These are phyloP conservation scores for Acromyrmex charruanus DNA, from an alignment of 1,140 invertebrate species.

Conservation along the genomic window DNA sequence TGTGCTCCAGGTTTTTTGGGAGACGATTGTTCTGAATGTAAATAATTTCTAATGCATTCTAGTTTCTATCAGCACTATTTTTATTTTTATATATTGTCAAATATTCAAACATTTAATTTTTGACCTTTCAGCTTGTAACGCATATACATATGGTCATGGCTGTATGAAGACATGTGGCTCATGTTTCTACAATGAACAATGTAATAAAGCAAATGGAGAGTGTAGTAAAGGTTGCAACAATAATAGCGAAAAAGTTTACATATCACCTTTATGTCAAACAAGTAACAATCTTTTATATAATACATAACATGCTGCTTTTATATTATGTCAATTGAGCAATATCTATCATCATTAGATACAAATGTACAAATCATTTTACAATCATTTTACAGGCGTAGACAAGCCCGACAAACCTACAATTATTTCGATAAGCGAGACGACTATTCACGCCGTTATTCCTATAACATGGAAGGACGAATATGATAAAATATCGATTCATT, in stretches of 20 bases:
- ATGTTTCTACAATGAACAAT: not conserved
- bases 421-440: conserved; percentile 39
- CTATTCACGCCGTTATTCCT: not conserved
- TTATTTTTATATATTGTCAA: not conserved
- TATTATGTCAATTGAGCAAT: not conserved
- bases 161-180: conserved; percentile 60
- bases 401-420: not conserved
- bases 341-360: not conserved
- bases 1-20: conserved; percentile 61
- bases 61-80: not conserved
- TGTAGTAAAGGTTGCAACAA: conserved; percentile 55
- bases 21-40: conserved; percentile 38
- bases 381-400: conserved; percentile 36
- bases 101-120: not conserved
- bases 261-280: conserved; percentile 67
- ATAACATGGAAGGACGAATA: conserved; percentile 32
- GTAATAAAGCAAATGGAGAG: conserved; percentile 53
- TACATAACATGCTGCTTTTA: not conserved
- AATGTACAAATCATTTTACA: not conserved
- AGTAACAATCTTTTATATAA: conserved; percentile 44
- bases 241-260: not conserved
- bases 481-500: not conserved
- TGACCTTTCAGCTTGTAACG: conserved; percentile 48
- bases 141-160: conserved; percentile 48
- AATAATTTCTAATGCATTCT: not conserved